phyloP scores from a whole-genome alignment of 2,113 vertebrate genomes.

The Caracal caracal region DNA sequence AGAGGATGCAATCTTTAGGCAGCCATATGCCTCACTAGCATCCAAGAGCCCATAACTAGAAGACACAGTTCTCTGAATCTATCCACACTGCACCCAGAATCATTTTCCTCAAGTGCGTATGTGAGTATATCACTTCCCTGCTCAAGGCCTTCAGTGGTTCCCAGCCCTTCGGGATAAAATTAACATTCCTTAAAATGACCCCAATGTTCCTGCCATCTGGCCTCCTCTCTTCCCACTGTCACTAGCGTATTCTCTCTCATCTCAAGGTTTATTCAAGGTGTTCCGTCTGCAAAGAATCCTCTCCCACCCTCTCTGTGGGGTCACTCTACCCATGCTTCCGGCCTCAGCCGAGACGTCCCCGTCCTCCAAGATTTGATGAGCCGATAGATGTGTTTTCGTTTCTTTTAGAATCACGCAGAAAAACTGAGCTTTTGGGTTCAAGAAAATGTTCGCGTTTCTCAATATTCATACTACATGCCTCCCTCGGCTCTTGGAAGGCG shows the following conservation, averaged over 20 bases:
- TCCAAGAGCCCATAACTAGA: not conserved
- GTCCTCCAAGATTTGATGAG: not conserved
- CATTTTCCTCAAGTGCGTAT: not conserved
- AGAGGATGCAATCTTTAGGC: not conserved
- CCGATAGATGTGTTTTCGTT: not conserved
- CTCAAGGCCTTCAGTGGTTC: not conserved
- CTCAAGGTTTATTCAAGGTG: not conserved
- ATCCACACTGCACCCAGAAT: not conserved
- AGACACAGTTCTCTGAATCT: not conserved
- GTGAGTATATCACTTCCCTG: not conserved
- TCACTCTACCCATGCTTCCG: not conserved
- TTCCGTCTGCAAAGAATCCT: not conserved
- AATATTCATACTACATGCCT: not conserved
- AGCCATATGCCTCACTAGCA: not conserved
- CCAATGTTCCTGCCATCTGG: not conserved
- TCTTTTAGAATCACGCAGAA: not conserved
- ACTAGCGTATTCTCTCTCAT: not conserved
- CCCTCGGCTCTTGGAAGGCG: not conserved
- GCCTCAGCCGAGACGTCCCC: not conserved
- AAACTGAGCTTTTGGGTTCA: not conserved
- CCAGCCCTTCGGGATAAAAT: not conserved
- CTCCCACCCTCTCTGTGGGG: not conserved
- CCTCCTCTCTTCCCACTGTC: not conserved
- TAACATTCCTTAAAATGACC: not conserved
- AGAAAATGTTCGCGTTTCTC: not conserved